These are phyloP conservation scores for Numenius phaeopus DNA, from an alignment of 2,797 vertebrate genomes.

Conservation along the genomic window DNA sequence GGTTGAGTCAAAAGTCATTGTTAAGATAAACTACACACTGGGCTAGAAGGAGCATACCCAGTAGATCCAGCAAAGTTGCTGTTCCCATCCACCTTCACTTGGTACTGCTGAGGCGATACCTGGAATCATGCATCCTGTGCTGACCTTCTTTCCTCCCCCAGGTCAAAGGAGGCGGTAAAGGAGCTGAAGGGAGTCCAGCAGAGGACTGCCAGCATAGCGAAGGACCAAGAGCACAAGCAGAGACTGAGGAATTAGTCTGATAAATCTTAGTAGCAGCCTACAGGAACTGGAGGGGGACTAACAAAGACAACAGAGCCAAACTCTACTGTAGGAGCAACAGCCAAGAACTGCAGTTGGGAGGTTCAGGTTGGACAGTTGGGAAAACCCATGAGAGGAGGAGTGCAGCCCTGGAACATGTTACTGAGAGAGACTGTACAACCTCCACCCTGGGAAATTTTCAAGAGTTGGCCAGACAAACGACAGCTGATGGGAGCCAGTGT, in stretches of 20 bases:
- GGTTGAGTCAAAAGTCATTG: neutral
- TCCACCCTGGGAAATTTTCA: conserved; percentile 3
- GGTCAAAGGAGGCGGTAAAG: neutral
- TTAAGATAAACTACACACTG: neutral
- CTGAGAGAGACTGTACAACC: neutral
- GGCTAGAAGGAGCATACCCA: neutral
- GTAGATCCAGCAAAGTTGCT: neutral
- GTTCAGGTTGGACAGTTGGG: neutral
- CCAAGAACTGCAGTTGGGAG: neutral
- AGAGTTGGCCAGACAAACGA: neutral
- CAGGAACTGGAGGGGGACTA: neutral
- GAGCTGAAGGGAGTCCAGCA: neutral
- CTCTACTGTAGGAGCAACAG: neutral
- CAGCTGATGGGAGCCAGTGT: neutral
- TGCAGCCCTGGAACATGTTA: neutral
- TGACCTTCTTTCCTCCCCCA: neutral
- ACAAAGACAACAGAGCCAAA: neutral
- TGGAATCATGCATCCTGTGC: neutral
- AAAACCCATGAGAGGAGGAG: neutral
- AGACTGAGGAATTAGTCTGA: neutral
- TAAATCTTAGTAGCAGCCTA: neutral
- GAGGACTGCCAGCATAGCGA: neutral
- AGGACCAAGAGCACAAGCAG: neutral
- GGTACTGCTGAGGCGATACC: neutral
- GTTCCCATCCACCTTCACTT: neutral